Base-by-base conservation (phyloP, 2,113 vertebrate species). In the Origma solitaria region DNA sequence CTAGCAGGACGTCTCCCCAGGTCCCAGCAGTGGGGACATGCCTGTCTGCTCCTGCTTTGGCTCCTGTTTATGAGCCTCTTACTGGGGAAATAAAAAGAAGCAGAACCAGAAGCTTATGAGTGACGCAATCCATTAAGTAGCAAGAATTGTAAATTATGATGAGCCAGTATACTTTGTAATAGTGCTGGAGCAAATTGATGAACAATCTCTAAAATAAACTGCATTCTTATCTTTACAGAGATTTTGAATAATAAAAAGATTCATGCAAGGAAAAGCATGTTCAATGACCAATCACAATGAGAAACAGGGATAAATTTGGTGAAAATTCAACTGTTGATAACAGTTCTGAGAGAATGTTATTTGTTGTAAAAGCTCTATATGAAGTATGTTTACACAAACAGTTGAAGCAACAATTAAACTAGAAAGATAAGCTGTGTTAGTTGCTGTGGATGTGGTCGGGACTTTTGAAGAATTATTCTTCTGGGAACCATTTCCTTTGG, bases 171-270 rank as follows among this genome's bases (percentile, higher is more conserved):
- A 79, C 61, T 80, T 69, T 73, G n/a, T 35, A 82, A 75, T 28
- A 57, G 49, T 35, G 58, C 80, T 80, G 66, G 49, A 92, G 38
- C 7, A 93, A 95, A 85, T 2, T 77, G 68, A 91, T 57, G 57
- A 87, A 72, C n/a, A 91, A 50, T 45, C 37, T 91, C 66, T 54
- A 80, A 93, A 93, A 93, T 62, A 90, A 94, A 94, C 45, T 27
- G 6, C 13, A 40, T 77, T 95, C 31, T 82, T 93, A 72, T 49
- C 22, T 90, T 85, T 53, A 68, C 45, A 35, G 40, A 86, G 28
- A 60, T 83, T 86, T 71, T 50, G 53, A 88, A 85, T 57, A 91
- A 82, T 42, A 54, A 79, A 75, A 44, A 75, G 37, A 72, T 82
- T 82, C 28, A 50, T 42, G 42, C 17, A 33, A 80, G 40, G 24